Evolutionary conservation across 2,888 invertebrate species (phyloP), one percentile per base, ranked within the genome.

Genomic region (Keiferia lycopersicella): DNA sequence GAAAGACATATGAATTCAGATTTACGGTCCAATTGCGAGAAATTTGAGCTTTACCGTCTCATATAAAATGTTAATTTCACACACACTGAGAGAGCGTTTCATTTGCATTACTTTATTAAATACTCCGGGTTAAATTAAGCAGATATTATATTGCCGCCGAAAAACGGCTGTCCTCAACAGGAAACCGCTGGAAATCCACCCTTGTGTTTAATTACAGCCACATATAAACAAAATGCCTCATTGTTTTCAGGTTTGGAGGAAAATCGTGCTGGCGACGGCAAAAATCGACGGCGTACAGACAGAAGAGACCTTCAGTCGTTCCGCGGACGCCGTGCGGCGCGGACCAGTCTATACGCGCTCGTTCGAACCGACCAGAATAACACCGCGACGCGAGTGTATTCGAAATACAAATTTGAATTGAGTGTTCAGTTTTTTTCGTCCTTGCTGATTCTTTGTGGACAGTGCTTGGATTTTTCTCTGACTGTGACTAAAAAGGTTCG

Each of bases 391-490:
- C 84, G 88, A 79, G 87, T 88, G 56, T 34, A 87, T 78, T 77
- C 76, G 76, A 77, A 77, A 74, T 78, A 76, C 70, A 75, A 79
- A 79, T 61, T 60, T 69, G 71, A 70, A 68, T 65, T 72, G 81
- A 81, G 83, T 77, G 73, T 70, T 68, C 66, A 74, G 73, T 84
- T 75, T 76, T 22, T 22, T 22, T n/a, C n/a, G n/a, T n/a, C n/a
- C 22, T 76, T 75, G 3, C 74, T 74, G 73, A 69, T 58, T 63
- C 65, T 73, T 73, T 82, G 84, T 87, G 87, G 73, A 71, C 69
- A 81, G 82, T 84, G 83, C 80, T 76, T 82, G 88, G 87, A 88
- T 88, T 87, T 82, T 71, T 71, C 66, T 69, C 69, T 67, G 65
- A 71, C 61, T 66, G 62, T 60, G 20, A 51, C 1, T 1, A 73